phyloP scores from a whole-genome alignment of 2,113 vertebrate genomes.

The Caretta caretta region DNA sequence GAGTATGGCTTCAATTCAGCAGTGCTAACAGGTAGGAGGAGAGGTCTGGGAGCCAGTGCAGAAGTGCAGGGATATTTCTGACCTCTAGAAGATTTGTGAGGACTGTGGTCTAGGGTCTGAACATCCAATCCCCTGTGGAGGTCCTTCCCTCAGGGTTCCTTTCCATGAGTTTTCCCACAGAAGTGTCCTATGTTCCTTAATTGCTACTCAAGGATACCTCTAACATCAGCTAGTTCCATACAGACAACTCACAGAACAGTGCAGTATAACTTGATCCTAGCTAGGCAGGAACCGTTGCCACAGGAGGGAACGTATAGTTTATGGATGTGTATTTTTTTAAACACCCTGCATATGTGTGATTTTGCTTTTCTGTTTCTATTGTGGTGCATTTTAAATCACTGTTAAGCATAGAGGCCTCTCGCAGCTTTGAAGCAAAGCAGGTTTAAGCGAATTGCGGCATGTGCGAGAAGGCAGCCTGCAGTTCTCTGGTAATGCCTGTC shows the following conservation, averaged over 20 bases:
- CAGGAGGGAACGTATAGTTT: conserved; percentile 6
- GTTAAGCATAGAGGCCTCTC: conserved; percentile 8
- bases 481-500: background rate
- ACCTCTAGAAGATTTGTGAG: background rate
- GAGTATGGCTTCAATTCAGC: background rate
- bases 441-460: background rate
- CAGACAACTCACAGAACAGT: background rate
- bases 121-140: background rate
- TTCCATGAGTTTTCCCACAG: background rate
- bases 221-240: background rate
- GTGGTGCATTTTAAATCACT: conserved; percentile 21
- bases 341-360: conserved; percentile 2
- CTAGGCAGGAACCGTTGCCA: background rate
- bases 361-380: conserved; percentile 36
- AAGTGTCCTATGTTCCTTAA: background rate
- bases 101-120: background rate
- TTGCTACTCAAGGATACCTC: background rate
- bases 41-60: background rate
- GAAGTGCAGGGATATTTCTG: background rate
- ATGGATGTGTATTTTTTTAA: conserved; percentile 21
- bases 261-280: background rate
- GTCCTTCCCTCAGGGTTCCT: background rate
- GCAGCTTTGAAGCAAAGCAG: background rate
- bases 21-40: background rate
- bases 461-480: background rate